phyloP scores from a whole-genome alignment of 2,888 invertebrate genomes.

The Parnassius apollo region DNA sequence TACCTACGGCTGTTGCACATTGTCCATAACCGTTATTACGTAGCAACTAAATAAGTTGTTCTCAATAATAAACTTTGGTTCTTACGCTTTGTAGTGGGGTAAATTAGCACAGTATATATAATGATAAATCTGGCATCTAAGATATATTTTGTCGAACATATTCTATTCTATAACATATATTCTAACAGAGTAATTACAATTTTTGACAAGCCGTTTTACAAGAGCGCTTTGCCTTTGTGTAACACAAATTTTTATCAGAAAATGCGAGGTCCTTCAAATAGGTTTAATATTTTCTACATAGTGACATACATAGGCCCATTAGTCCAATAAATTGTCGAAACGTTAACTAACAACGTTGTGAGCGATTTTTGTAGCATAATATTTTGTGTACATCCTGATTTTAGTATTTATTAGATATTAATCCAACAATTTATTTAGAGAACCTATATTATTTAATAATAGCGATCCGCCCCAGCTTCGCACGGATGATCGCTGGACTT shows the following conservation, averaged over 20 bases:
- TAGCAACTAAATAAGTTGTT: background rate
- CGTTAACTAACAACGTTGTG: slow-evolving; percentile 54
- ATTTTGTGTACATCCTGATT: background rate
- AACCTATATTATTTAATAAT: too few relatives aligned
- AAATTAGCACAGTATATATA: too few relatives aligned
- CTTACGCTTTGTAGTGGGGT: background rate
- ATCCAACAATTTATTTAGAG: too few relatives aligned
- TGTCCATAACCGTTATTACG: too few relatives aligned
- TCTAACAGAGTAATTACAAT: background rate
- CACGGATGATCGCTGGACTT: too few relatives aligned
- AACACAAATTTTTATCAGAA: slow-evolving; percentile 32
- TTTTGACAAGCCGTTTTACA: background rate
- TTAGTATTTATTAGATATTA: too few relatives aligned
- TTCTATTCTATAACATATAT: too few relatives aligned
- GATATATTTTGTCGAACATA: too few relatives aligned
- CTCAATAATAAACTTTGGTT: background rate
- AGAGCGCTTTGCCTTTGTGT: background rate
- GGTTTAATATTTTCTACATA: slow-evolving; percentile 65
- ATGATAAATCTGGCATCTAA: too few relatives aligned
- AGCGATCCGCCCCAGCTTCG: too few relatives aligned
- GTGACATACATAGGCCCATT: slow-evolving; percentile 64
- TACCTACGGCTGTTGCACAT: background rate
- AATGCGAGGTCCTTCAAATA: slow-evolving; percentile 43
- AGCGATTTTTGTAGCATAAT: slow-evolving; percentile 51
- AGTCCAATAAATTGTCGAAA: slow-evolving; percentile 56